phyloP scores from a whole-genome alignment of 2,888 invertebrate genomes.

The Abscondita cerata region DNA sequence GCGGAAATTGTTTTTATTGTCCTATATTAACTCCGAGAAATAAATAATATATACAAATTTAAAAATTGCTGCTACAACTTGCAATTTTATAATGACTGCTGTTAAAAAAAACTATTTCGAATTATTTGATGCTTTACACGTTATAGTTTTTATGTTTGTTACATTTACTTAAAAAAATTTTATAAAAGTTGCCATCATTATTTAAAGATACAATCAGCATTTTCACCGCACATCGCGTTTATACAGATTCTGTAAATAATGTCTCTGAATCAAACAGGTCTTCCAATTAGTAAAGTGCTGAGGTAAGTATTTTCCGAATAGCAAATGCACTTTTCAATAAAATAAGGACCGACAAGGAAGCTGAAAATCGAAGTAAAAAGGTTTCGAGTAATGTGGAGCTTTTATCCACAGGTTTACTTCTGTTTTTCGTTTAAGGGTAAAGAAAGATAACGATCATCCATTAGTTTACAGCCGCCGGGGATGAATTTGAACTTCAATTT shows the following conservation, averaged over 20 bases:
- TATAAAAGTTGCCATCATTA: not conserved
- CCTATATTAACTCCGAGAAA: too few relatives aligned
- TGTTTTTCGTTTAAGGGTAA: conserved; percentile 36
- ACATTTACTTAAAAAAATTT: not conserved
- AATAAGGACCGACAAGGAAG: conserved; percentile 8
- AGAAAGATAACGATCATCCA: conserved; percentile 42
- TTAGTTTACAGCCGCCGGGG: conserved; percentile 41
- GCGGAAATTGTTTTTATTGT: too few relatives aligned
- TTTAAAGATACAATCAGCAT: not conserved
- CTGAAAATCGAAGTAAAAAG: conserved; percentile 21
- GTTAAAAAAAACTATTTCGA: too few relatives aligned
- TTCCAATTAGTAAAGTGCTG: conserved; percentile 17
- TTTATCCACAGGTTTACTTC: conserved; percentile 36
- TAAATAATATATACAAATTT: too few relatives aligned
- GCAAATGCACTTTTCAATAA: conserved; percentile 14
- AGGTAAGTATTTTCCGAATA: conserved; percentile 18
- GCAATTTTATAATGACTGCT: too few relatives aligned
- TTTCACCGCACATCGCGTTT: not conserved
- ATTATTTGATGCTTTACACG: too few relatives aligned
- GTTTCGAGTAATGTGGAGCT: conserved; percentile 29
- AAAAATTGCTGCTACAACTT: too few relatives aligned
- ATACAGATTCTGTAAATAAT: conserved; percentile 6
- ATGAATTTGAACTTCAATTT: conserved; percentile 42
- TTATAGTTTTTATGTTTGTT: too few relatives aligned
- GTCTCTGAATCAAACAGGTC: not conserved